phyloP scores from a whole-genome alignment of 2,888 invertebrate species.

The Gnatocerus cornutus region DNA sequence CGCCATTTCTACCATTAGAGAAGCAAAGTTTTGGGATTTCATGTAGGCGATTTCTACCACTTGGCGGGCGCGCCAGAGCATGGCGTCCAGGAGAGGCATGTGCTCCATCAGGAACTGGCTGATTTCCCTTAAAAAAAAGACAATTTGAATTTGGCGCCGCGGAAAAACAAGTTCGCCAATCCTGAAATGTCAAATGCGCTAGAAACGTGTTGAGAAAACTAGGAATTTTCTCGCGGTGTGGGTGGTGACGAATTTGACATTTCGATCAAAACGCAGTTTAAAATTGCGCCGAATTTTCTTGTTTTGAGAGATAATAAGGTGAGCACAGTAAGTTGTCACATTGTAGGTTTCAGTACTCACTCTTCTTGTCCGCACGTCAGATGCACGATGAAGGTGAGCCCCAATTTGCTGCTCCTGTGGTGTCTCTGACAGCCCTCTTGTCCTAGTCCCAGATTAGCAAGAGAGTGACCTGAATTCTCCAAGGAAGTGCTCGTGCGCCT shows the following conservation, averaged over 20 bases:
- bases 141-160: too few relatives aligned
- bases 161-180: too few relatives aligned
- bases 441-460: constrained; percentile 55
- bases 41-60: constrained; percentile 80
- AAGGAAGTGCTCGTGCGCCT: constrained; percentile 74
- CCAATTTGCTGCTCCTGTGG: constrained; percentile 73
- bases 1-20: constrained; percentile 73
- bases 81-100: constrained; percentile 82
- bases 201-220: too few relatives aligned
- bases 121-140: constrained; percentile 40
- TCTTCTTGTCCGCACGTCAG: constrained; percentile 74
- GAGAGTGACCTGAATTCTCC: constrained; percentile 67
- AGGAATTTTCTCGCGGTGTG: too few relatives aligned
- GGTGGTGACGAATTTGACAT: too few relatives aligned
- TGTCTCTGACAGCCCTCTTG: constrained; percentile 55
- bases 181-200: neutral
- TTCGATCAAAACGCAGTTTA: too few relatives aligned
- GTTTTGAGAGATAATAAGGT: too few relatives aligned
- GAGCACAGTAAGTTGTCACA: too few relatives aligned
- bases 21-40: constrained; percentile 71
- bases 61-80: constrained; percentile 81
- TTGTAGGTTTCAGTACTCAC: too few relatives aligned
- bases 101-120: constrained; percentile 86
- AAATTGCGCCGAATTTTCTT: too few relatives aligned
- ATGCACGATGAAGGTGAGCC: constrained; percentile 79